Evolutionary conservation across 2,113 vertebrate genomes (phyloP).

Genomic region (Atrichornis clamosus): DNA sequence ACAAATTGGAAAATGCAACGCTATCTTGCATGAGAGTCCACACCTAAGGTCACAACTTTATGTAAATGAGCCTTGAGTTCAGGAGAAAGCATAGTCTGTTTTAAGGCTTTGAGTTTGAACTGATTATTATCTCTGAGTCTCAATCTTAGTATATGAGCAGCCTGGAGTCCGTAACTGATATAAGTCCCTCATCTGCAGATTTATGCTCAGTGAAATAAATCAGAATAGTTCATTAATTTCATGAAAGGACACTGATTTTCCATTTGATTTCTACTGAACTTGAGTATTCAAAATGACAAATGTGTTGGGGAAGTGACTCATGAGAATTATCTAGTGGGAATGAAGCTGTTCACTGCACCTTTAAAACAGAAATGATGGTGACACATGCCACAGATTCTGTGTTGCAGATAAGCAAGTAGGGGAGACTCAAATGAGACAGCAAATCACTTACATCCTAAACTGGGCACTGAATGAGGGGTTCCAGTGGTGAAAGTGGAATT

Average conservation of each 20-base stretch:
- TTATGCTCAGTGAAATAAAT: background rate
- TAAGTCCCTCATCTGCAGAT: background rate
- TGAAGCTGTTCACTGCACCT: background rate
- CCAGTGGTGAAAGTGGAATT: background rate
- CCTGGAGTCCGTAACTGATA: background rate
- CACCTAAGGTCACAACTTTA: background rate
- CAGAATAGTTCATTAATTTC: background rate
- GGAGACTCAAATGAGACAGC: background rate
- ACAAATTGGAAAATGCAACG: background rate
- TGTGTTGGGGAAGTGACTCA: background rate
- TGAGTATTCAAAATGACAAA: background rate
- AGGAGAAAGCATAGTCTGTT: background rate
- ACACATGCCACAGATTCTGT: background rate
- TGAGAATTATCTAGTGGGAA: background rate
- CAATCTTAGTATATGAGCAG: background rate
- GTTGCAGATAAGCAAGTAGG: background rate
- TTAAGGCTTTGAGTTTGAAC: background rate
- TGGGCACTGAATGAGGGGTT: background rate
- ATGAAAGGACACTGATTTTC: constrained; percentile 25
- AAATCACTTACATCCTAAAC: background rate
- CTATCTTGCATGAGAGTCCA: background rate
- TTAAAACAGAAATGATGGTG: background rate
- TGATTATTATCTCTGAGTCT: background rate
- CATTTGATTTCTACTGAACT: background rate
- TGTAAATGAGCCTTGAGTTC: background rate